Evolutionary conservation across 2,888 invertebrate species (phyloP).

Genomic region (Hydraecia micacea): DNA sequence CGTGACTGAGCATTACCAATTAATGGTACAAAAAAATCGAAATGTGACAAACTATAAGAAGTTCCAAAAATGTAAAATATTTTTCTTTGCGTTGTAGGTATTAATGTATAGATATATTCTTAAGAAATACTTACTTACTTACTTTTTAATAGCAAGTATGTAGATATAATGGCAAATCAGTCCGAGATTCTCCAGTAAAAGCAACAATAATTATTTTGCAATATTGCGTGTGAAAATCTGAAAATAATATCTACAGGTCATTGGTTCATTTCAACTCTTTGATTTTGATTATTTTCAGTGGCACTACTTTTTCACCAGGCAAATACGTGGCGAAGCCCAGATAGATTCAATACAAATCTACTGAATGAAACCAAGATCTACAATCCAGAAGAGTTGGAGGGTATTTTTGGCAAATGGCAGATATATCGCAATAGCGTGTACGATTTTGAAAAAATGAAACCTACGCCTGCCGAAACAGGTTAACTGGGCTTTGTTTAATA

Average conservation of each 20-base stretch:
- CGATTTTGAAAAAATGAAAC: conserved; percentile 58
- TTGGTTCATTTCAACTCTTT: neutral
- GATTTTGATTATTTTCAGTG: conserved; percentile 45
- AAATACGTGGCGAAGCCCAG: conserved; percentile 33
- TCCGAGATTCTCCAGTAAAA: neutral
- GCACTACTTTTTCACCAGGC: conserved; percentile 40
- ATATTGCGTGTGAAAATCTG: neutral
- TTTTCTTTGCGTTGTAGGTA: neutral
- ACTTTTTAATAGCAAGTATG: neutral
- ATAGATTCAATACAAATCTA: conserved; percentile 33
- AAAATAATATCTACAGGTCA: neutral
- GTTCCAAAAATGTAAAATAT: conserved; percentile 23
- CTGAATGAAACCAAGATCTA: conserved; percentile 37
- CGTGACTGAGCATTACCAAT: conserved; percentile 23
- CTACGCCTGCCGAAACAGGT: conserved; percentile 73
- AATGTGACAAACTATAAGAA: neutral
- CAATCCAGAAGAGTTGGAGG: conserved; percentile 20
- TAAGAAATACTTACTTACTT: neutral
- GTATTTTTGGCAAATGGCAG: conserved; percentile 54
- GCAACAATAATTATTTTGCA: neutral
- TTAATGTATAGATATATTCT: neutral
- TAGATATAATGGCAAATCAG: neutral
- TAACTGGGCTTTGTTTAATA: conserved; percentile 11
- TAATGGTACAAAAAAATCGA: conserved; percentile 23
- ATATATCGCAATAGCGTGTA: conserved; percentile 53